These are phyloP conservation scores for Flabesymbios commensalis DNA, from an alignment of 2,888 invertebrate species.

Conservation along the genomic window DNA sequence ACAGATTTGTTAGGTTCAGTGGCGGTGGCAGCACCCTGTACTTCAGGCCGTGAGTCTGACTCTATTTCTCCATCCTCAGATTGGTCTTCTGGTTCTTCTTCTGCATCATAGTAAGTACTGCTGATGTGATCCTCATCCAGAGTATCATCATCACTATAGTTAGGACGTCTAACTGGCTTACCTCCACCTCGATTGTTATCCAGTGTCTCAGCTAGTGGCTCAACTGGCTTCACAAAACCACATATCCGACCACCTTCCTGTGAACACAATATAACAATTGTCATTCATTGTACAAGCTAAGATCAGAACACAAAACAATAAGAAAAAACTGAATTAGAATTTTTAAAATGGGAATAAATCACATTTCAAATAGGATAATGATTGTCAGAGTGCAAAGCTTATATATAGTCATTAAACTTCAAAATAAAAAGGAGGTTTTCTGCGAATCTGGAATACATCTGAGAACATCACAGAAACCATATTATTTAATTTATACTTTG, in stretches of 20 bases:
- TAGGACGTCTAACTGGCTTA: not conserved
- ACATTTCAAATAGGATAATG: too few relatives aligned
- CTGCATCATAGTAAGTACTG: not conserved
- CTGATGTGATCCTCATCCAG: not conserved
- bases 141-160: conserved; percentile 26
- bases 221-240: conserved; percentile 70
- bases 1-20: not conserved
- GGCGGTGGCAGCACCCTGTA: not conserved
- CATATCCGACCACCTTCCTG: conserved; percentile 33
- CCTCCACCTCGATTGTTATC: conserved; percentile 61
- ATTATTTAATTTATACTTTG: too few relatives aligned
- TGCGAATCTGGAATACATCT: too few relatives aligned
- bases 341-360: too few relatives aligned
- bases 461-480: too few relatives aligned
- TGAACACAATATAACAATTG: not conserved
- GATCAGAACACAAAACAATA: too few relatives aligned
- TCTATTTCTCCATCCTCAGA: not conserved
- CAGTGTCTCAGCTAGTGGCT: conserved; percentile 77
- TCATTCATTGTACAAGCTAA: too few relatives aligned
- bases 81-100: not conserved
- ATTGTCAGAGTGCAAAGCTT: too few relatives aligned
- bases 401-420: too few relatives aligned
- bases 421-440: too few relatives aligned
- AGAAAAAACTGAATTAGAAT: too few relatives aligned
- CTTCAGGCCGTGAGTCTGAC: not conserved